phyloP scores from a whole-genome alignment of 1,140 invertebrate species.

The Drosophila yakuba region DNA sequence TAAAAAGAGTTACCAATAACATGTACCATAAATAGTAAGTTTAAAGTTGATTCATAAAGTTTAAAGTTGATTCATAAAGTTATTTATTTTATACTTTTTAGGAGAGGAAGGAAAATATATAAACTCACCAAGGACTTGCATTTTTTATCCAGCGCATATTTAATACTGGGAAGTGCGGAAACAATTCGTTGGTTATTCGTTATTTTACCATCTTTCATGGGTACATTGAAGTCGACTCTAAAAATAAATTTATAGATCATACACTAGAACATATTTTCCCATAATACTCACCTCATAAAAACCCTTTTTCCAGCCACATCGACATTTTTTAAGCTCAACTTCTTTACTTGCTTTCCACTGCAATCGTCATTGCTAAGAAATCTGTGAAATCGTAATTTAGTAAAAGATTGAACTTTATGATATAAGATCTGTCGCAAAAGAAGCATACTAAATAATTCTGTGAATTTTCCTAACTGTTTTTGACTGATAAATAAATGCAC shows the following conservation, averaged over 20 bases:
- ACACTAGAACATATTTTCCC: background rate
- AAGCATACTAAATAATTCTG: background rate
- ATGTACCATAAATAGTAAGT: too few relatives aligned
- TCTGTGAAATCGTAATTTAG: background rate
- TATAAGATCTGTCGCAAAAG: background rate
- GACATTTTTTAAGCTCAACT: constrained; percentile 92
- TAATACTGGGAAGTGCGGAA: constrained; percentile 96
- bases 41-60: background rate
- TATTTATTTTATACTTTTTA: background rate
- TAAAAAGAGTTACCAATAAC: background rate
- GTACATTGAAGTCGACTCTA: constrained; percentile 99
- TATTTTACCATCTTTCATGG: constrained; percentile 97
- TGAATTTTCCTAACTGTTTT: background rate
- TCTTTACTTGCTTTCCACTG: constrained; percentile 85
- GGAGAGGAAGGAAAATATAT: background rate
- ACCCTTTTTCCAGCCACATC: constrained; percentile 91
- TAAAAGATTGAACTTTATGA: background rate
- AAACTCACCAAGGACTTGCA: constrained; percentile 92
- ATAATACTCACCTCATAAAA: constrained; percentile 89
- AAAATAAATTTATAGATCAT: constrained; percentile 31
- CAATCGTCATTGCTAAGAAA: background rate
- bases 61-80: background rate
- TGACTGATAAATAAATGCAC: background rate
- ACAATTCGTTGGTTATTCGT: constrained; percentile 98
- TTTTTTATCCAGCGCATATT: constrained; percentile 96